phyloP scores from a whole-genome alignment of 2,113 vertebrate species.

The Halcyon senegalensis region DNA sequence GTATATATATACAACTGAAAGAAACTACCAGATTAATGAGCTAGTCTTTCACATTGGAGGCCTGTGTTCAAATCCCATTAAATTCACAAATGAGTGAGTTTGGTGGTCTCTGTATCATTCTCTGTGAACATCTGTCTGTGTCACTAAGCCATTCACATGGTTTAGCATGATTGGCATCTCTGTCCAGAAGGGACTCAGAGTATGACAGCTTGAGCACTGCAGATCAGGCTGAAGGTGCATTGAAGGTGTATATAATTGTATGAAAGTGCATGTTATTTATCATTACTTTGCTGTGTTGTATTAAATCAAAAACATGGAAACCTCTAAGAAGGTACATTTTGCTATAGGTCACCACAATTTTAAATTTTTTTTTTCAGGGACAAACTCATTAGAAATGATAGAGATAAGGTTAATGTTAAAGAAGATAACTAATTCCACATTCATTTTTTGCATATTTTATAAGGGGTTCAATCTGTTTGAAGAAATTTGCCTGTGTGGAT shows the following conservation, averaged over 20 bases:
- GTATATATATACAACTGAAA: not conserved
- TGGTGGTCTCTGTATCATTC: slow-evolving; percentile 1
- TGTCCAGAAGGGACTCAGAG: not conserved
- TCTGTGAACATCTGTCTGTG: slow-evolving; percentile 34
- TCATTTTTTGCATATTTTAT: not conserved
- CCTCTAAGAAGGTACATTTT: not conserved
- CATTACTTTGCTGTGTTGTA: not conserved
- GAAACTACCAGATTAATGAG: not conserved
- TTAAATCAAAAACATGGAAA: not conserved
- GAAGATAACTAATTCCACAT: not conserved
- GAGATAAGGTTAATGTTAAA: not conserved
- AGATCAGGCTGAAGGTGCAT: not conserved
- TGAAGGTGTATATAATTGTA: not conserved
- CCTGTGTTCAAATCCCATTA: not conserved
- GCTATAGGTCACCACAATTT: not conserved
- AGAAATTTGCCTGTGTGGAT: not conserved
- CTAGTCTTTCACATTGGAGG: not conserved
- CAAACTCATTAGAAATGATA: not conserved
- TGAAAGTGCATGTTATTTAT: not conserved
- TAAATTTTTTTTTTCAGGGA: not conserved
- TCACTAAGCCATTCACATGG: not conserved
- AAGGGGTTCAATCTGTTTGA: not conserved
- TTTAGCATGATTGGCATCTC: slow-evolving; percentile 43
- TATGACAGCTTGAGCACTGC: not conserved
- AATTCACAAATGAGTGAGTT: not conserved